Evolutionary conservation across 2,888 invertebrate genomes (phyloP).

Genomic region (Lasioglossum oenotherae): DNA sequence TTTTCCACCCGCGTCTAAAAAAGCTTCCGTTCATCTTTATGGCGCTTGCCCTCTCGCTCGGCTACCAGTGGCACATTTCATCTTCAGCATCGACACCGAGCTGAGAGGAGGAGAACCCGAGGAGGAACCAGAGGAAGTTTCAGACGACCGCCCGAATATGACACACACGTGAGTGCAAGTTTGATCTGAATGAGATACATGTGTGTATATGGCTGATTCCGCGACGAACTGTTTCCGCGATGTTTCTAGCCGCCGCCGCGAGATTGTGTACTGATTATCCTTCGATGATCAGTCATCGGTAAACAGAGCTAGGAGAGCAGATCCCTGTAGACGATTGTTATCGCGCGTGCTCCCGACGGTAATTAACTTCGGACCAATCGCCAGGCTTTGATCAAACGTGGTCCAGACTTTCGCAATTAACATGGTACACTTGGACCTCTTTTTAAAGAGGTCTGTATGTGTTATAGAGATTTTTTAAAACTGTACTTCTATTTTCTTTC

Average conservation of each 20-base stretch:
- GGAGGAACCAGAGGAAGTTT: neutral
- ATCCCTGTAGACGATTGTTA: constrained; percentile 29
- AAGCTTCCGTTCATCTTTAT: constrained; percentile 22
- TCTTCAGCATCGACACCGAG: constrained; percentile 26
- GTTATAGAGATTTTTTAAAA: neutral
- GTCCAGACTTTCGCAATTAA: too few species aligned
- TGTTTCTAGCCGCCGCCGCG: constrained; percentile 4
- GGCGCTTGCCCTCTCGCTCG: constrained; percentile 29
- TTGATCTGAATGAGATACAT: neutral
- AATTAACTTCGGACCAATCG: neutral
- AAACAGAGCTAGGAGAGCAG: neutral
- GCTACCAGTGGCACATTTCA: constrained; percentile 32
- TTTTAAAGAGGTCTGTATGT: neutral
- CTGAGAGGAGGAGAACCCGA: neutral
- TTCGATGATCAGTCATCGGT: constrained; percentile 31
- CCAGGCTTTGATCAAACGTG: neutral
- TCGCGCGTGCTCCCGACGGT: neutral
- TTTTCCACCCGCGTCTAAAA: constrained; percentile 1
- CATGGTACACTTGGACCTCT: too few species aligned
- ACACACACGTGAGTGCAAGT: constrained; percentile 59
- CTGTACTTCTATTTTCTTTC: neutral
- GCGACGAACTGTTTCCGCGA: constrained; percentile 16
- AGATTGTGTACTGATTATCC: constrained; percentile 8
- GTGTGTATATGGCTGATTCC: too few species aligned
- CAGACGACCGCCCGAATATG: constrained; percentile 30